These are phyloP conservation scores for Arrhopalites spinosus DNA, from an alignment of 2,888 invertebrate species.

Conservation along the genomic window DNA sequence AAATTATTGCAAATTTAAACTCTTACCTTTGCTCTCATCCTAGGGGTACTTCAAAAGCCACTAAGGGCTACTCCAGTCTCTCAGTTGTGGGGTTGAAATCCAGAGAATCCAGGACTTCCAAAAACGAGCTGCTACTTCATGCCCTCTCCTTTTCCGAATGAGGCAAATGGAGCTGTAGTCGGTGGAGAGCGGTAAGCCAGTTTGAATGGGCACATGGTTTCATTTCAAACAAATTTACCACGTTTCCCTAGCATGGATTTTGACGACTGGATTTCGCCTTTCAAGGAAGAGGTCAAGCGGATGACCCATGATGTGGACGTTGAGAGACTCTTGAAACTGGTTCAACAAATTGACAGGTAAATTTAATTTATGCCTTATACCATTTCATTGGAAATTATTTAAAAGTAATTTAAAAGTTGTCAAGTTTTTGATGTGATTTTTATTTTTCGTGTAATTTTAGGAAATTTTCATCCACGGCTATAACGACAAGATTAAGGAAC, in stretches of 20 bases:
- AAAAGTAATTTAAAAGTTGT: no score
- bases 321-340: background rate
- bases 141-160: background rate
- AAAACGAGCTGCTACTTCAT: background rate
- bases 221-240: no score
- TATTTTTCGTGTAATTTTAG: no score
- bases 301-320: background rate
- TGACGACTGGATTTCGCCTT: background rate
- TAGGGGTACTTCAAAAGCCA: constrained; percentile 16
- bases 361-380: background rate
- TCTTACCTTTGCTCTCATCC: constrained; percentile 43
- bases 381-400: background rate
- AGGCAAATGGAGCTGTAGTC: background rate
- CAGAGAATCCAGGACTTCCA: background rate
- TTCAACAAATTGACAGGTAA: constrained; percentile 29
- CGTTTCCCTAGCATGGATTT: background rate
- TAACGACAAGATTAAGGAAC: no score
- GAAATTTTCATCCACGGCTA: no score
- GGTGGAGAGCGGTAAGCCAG: background rate
- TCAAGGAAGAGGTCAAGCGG: constrained; percentile 1
- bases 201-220: no score
- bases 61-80: constrained; percentile 27
- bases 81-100: background rate
- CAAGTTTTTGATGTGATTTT: no score
- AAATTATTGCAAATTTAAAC: background rate